Conservation (phyloP, 2,888 invertebrate species). For the Sphaerophoria rueppellii region DNA sequence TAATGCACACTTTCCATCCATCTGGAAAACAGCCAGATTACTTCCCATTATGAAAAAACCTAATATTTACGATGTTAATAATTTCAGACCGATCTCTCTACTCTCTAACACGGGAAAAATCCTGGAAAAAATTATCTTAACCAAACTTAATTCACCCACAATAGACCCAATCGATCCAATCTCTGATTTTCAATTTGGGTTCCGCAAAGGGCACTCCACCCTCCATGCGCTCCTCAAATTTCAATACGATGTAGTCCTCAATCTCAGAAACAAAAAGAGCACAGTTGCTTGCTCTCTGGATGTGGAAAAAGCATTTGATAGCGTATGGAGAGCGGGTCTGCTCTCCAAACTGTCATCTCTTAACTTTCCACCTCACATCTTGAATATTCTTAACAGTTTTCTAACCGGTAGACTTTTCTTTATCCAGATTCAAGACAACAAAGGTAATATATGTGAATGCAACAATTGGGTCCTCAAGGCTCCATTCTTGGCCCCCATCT, state of each 20-base stretch:
- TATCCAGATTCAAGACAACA: neutral
- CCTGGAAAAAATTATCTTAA: neutral
- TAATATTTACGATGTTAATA: neutral
- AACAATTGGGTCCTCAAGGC: neutral
- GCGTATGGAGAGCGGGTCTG: neutral
- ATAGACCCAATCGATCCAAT: neutral
- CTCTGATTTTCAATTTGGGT: conserved; percentile 1
- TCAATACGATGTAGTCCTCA: neutral
- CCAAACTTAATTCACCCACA: neutral
- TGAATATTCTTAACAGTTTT: conserved; percentile 2
- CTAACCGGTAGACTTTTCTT: conserved; percentile 1
- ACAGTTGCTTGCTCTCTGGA: conserved; percentile 16
- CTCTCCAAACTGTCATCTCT: neutral
- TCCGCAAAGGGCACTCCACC: conserved; percentile 10
- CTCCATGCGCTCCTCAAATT: conserved; percentile 18
- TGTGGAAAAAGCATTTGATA: conserved; percentile 5
- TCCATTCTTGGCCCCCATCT: neutral
- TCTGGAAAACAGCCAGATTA: neutral
- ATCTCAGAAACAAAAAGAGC: conserved; percentile 2
- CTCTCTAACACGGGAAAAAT: conserved; percentile 7
- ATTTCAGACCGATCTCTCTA: conserved; percentile 1
- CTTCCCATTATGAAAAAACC: neutral
- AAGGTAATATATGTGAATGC: neutral
- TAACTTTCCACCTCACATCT: neutral
- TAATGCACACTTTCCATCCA: conserved; percentile 2